A percentile compares a stretch with the other conserved stretches of the same genome.
Conservation (phyloP, 2,888 invertebrate genomes). For the Tipula unca region DNA sequence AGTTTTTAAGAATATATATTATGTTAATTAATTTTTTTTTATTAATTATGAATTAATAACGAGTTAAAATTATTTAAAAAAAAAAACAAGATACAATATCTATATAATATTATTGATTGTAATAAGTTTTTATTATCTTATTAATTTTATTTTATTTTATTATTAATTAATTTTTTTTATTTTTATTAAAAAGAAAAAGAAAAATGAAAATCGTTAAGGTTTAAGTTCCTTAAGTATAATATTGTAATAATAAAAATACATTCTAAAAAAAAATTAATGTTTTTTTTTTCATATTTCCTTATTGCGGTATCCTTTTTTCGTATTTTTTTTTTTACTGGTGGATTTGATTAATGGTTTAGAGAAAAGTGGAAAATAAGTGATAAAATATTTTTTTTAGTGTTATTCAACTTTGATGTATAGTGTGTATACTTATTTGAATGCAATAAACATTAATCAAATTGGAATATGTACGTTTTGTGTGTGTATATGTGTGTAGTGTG, state of each 20-base stretch:
- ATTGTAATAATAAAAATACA: conserved; percentile 19
- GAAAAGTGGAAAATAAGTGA: background rate
- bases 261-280: background rate
- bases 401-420: background rate
- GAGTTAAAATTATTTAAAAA: too few relatives aligned
- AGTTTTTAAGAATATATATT: background rate
- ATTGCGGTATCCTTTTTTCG: background rate
- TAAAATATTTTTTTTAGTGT: background rate
- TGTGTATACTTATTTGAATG: background rate
- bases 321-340: background rate
- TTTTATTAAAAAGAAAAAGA: background rate
- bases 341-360: background rate
- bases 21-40: background rate
- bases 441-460: background rate
- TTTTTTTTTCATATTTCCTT: background rate
- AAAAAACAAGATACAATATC: background rate
- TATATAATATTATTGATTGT: background rate
- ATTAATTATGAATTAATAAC: background rate
- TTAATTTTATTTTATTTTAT: conserved; percentile 14
- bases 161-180: background rate
- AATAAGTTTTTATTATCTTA: background rate
- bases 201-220: background rate
- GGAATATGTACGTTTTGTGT: background rate
- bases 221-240: conserved; percentile 14
- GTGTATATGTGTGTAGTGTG: background rate